Evolutionary conservation across 2,888 invertebrate species (phyloP).

Genomic region (Synergus laeviventris): DNA sequence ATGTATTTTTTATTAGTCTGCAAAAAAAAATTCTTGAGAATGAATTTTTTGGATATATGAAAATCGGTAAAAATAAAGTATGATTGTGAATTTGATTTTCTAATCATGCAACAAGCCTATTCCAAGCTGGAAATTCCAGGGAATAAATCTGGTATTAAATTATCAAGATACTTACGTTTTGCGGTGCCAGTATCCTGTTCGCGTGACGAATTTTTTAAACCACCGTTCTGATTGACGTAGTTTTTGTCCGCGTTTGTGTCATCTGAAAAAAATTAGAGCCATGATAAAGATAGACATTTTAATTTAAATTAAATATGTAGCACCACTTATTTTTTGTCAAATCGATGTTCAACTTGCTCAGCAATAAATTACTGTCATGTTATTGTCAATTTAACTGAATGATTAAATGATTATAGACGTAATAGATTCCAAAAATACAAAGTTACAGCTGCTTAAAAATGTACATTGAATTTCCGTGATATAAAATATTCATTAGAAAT

Average conservation of each 20-base stretch:
- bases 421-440: background rate
- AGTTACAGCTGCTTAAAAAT: background rate
- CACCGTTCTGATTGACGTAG: constrained; percentile 69
- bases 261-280: constrained; percentile 71
- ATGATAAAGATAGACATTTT: no score
- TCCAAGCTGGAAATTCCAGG: constrained; percentile 52
- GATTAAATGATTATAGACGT: background rate
- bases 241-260: constrained; percentile 65
- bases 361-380: no score
- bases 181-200: constrained; percentile 53
- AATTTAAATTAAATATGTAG: no score
- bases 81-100: background rate
- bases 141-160: constrained; percentile 17
- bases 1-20: background rate
- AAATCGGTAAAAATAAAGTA: background rate
- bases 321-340: no score
- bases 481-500: background rate
- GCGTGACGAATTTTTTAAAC: constrained; percentile 59
- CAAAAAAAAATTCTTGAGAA: background rate
- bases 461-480: background rate
- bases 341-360: no score
- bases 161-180: constrained; percentile 58
- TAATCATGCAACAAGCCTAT: constrained; percentile 57
- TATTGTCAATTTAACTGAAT: background rate
- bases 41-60: background rate